Conservation (phyloP, 2,797 vertebrate genomes). For the Tenualosa thibaudeaui region DNA sequence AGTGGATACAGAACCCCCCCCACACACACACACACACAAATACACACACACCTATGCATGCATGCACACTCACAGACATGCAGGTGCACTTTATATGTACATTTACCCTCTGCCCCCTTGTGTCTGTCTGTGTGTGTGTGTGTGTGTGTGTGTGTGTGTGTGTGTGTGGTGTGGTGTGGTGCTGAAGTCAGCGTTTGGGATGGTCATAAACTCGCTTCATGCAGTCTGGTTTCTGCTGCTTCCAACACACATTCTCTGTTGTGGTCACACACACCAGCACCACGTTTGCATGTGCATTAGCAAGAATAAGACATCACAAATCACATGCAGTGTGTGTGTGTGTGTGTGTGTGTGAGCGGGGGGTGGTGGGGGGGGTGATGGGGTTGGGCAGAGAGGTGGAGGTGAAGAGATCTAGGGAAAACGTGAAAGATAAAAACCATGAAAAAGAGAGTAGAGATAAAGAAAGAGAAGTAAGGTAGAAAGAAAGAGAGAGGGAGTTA, state of each 20-base stretch:
- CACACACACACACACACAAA: too few relatives aligned
- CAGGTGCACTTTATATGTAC: too few relatives aligned
- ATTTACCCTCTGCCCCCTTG: too few relatives aligned
- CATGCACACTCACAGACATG: too few relatives aligned
- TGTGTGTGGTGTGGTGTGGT: neutral
- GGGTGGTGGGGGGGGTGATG: too few relatives aligned
- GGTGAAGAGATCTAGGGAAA: neutral
- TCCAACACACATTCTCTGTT: neutral
- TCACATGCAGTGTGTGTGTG: neutral
- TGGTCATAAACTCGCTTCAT: neutral
- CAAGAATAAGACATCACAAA: neutral
- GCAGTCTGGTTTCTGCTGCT: neutral
- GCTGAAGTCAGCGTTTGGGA: too few relatives aligned
- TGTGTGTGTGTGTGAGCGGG: too few relatives aligned
- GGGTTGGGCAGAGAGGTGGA: neutral
- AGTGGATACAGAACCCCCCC: neutral
- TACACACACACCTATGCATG: too few relatives aligned
- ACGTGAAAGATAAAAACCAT: constrained; percentile 32
- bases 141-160: too few relatives aligned
- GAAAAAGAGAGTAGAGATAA: constrained; percentile 25
- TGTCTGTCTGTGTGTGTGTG: too few relatives aligned
- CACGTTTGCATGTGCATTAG: neutral
- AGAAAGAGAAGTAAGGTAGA: too few relatives aligned
- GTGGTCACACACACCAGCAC: neutral
- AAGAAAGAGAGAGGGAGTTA: too few relatives aligned